Conservation (phyloP, 2,797 vertebrate species). For the Pangasius mekongensis region DNA sequence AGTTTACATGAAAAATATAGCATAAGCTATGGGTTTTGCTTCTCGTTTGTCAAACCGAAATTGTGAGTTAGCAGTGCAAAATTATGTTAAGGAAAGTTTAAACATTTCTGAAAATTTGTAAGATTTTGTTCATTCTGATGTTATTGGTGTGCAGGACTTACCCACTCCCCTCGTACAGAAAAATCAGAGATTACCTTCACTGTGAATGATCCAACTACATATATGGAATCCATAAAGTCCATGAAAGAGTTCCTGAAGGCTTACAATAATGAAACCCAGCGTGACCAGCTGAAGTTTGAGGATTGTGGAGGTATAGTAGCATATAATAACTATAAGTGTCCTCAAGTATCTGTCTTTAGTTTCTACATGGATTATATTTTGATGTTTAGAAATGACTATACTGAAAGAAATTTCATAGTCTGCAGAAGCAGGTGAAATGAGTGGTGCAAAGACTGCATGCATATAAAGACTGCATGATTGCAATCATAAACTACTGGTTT, state of each 20-base stretch:
- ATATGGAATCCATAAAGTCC: slow-evolving; percentile 72
- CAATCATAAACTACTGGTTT: background rate
- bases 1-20: background rate
- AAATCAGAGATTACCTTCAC: slow-evolving; percentile 85
- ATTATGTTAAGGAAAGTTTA: background rate
- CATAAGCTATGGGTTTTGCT: background rate
- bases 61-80: background rate
- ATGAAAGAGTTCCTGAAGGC: slow-evolving; percentile 76
- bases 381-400: background rate
- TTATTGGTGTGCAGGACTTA: slow-evolving; percentile 76
- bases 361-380: background rate
- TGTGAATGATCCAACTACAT: slow-evolving; percentile 67
- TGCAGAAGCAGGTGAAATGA: too few species aligned
- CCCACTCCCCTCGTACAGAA: slow-evolving; percentile 82
- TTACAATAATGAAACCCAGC: slow-evolving; percentile 73
- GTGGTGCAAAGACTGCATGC: background rate
- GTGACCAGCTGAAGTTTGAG: slow-evolving; percentile 77
- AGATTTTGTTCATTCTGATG: background rate
- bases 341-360: background rate
- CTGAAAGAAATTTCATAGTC: background rate
- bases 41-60: background rate
- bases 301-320: slow-evolving; percentile 81
- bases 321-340: background rate
- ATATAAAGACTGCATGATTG: background rate
- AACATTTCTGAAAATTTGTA: background rate